Conservation (phyloP, 2,888 invertebrate species). For the Tridacna crocea region DNA sequence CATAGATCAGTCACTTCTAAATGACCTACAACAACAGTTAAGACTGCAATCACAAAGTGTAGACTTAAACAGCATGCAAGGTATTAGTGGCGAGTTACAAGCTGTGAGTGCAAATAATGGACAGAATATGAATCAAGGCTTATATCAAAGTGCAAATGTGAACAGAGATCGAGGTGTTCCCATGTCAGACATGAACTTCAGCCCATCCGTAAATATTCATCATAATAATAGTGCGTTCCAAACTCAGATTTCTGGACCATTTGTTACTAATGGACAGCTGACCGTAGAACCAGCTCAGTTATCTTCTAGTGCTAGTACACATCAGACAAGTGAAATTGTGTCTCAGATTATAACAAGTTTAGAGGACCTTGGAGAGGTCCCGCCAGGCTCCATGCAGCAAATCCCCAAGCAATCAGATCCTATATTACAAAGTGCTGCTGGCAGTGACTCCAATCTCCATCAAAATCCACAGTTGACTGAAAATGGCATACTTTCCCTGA, state of each 20-base stretch:
- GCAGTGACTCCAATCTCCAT: slow-evolving; percentile 31
- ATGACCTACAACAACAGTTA: slow-evolving; percentile 38
- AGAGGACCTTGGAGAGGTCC: slow-evolving; percentile 55
- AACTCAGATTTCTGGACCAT: slow-evolving; percentile 46
- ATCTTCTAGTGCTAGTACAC: background rate
- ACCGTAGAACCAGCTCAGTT: background rate
- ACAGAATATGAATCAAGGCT: slow-evolving; percentile 6
- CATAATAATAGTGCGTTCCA: slow-evolving; percentile 53
- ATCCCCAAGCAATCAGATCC: slow-evolving; percentile 37
- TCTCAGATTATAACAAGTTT: slow-evolving; percentile 59
- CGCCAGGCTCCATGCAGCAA: slow-evolving; percentile 58
- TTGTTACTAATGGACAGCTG: slow-evolving; percentile 29
- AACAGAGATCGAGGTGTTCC: slow-evolving; percentile 19
- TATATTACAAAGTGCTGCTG: slow-evolving; percentile 32
- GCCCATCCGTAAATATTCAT: slow-evolving; percentile 48
- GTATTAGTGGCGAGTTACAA: slow-evolving; percentile 21
- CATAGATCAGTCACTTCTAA: slow-evolving; percentile 32
- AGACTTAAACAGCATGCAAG: slow-evolving; percentile 44
- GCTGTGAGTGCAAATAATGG: slow-evolving; percentile 6
- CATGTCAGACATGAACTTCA: slow-evolving; percentile 27
- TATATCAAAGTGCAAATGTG: slow-evolving; percentile 35
- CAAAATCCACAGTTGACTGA: slow-evolving; percentile 26
- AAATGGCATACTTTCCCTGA: slow-evolving; percentile 38
- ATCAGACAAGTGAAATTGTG: slow-evolving; percentile 56
- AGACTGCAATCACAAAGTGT: slow-evolving; percentile 45